Conservation (phyloP, 2,888 invertebrate species). For the Eupithecia subumbrata region DNA sequence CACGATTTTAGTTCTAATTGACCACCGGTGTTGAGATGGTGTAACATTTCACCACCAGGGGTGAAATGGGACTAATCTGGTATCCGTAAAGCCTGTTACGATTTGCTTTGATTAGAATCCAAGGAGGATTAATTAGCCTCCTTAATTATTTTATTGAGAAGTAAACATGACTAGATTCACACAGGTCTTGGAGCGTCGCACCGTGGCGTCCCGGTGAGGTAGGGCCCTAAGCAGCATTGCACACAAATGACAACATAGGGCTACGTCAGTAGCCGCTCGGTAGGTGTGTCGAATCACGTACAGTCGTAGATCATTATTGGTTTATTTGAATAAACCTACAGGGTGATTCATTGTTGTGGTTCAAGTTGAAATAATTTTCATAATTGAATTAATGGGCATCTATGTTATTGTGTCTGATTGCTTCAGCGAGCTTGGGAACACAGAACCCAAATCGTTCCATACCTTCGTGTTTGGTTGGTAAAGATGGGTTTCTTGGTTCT, state of each 20-base stretch:
- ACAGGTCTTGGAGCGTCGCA: too few species aligned
- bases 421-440: background rate
- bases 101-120: too few species aligned
- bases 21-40: too few species aligned
- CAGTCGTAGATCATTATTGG: slow-evolving; percentile 20
- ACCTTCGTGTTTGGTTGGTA: background rate
- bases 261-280: slow-evolving; percentile 12
- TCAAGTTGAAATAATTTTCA: background rate
- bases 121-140: too few species aligned
- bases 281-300: slow-evolving; percentile 36
- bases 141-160: too few species aligned
- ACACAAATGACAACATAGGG: slow-evolving; percentile 7
- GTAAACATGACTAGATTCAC: too few species aligned
- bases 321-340: slow-evolving; percentile 12
- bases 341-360: slow-evolving; percentile 7
- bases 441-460: background rate
- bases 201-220: too few species aligned
- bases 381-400: background rate
- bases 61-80: too few species aligned
- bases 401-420: background rate
- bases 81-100: too few species aligned
- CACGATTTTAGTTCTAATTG: too few species aligned
- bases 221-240: background rate
- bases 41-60: too few species aligned
- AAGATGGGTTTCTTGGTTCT: background rate